A percentile compares a stretch with the other conserved stretches of the same genome.
phyloP scores from a whole-genome alignment of 2,888 invertebrate genomes.

The Eueremaeus valkanovi region DNA sequence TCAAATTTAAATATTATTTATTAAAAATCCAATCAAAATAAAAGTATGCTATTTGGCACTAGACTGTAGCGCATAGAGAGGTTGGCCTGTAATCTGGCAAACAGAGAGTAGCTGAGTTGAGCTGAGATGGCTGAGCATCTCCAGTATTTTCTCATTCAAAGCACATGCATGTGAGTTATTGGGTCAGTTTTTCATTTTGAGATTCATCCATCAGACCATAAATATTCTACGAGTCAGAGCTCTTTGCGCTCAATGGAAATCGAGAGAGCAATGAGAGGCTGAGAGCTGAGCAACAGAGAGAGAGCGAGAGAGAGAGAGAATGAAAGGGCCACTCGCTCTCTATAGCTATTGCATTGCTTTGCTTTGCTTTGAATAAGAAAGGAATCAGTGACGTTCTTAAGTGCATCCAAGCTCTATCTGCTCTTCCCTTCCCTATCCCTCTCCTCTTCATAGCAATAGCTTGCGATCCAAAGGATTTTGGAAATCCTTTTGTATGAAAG shows the following conservation, averaged over 20 bases:
- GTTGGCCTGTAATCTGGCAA: background rate
- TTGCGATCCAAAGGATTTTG: slow-evolving; percentile 26
- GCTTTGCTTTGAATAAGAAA: slow-evolving; percentile 36
- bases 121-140: slow-evolving; percentile 28
- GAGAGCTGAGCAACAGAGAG: background rate
- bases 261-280: slow-evolving; percentile 10
- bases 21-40: background rate
- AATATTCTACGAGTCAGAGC: slow-evolving; percentile 34
- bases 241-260: slow-evolving; percentile 20
- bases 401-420: slow-evolving; percentile 26
- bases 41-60: background rate
- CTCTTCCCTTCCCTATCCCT: too few relatives aligned
- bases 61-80: background rate
- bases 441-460: slow-evolving; percentile 12
- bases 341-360: slow-evolving; percentile 14
- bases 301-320: slow-evolving; percentile 37
- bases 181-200: slow-evolving; percentile 35
- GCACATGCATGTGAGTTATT: slow-evolving; percentile 34
- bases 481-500: slow-evolving; percentile 30
- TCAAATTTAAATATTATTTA: background rate
- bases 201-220: slow-evolving; percentile 34
- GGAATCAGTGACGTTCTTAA: slow-evolving; percentile 21
- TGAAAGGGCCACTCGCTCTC: slow-evolving; percentile 36
- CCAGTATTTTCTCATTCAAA: slow-evolving; percentile 23
- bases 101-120: too few relatives aligned